A percentile compares a stretch with the other conserved stretches of the same genome.
Evolutionary conservation across 2,797 vertebrate species (phyloP).

Genomic region (Eidolon dupreanum): DNA sequence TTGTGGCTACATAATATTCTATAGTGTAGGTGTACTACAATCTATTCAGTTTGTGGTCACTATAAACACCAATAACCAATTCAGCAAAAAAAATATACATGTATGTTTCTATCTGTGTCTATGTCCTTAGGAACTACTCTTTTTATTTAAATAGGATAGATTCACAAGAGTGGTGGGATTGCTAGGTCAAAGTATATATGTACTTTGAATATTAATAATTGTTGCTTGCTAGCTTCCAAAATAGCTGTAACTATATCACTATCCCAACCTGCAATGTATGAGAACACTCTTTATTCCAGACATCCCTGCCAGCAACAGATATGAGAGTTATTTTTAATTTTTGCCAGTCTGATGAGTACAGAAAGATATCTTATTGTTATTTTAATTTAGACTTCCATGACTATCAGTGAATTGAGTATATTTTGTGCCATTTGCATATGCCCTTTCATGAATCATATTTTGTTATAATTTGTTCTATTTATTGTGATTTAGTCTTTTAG

Average conservation of each 20-base stretch:
- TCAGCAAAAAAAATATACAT: not conserved
- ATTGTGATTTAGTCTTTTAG: conserved; percentile 10
- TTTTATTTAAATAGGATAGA: conserved; percentile 2
- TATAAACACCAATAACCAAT: not conserved
- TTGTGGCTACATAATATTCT: not conserved
- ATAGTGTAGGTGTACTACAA: not conserved
- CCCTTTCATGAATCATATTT: conserved; percentile 50
- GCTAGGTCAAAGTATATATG: not conserved
- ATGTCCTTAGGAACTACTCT: conserved; percentile 39
- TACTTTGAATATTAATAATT: conserved; percentile 45
- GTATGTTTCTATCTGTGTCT: not conserved
- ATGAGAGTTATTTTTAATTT: conserved; percentile 52
- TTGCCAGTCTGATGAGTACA: conserved; percentile 56
- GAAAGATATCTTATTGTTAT: conserved; percentile 67
- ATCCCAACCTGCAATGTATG: not conserved
- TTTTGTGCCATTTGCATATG: conserved; percentile 57
- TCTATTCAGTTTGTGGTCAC: not conserved
- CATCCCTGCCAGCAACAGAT: conserved; percentile 46
- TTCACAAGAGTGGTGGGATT: not conserved
- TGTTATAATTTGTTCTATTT: conserved; percentile 56
- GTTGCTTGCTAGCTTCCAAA: conserved; percentile 31
- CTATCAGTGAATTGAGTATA: conserved; percentile 48
- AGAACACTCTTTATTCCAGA: not conserved
- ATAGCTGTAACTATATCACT: not conserved
- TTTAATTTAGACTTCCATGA: conserved; percentile 71